Evolutionary conservation across 1,140 invertebrate species (phyloP).

Genomic region (Bombus superbus): DNA sequence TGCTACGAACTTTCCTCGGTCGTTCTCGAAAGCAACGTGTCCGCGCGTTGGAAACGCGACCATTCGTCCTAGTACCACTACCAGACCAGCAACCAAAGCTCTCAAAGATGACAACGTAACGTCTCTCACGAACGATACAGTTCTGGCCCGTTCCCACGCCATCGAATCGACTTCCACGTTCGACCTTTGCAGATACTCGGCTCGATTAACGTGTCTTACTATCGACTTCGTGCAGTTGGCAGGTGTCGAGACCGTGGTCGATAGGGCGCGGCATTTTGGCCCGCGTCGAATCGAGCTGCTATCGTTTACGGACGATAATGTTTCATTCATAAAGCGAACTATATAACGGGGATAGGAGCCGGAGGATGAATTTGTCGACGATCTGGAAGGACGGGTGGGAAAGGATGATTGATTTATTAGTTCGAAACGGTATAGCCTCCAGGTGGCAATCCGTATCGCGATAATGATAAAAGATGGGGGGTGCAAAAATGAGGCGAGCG

Average conservation of each 20-base stretch:
- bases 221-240: constrained; percentile 6
- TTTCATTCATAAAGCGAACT: constrained; percentile 13
- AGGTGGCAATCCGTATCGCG: not conserved
- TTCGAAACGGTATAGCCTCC: not conserved
- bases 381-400: not conserved
- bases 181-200: constrained; percentile 18
- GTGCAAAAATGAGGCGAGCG: not conserved
- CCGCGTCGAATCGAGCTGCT: not conserved
- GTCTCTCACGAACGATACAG: not conserved
- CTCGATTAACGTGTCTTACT: constrained; percentile 6
- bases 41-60: too few relatives aligned
- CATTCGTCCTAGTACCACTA: too few relatives aligned
- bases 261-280: not conserved
- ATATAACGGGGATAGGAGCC: not conserved
- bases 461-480: not conserved
- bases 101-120: not conserved
- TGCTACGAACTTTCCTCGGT: too few relatives aligned
- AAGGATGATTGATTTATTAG: constrained; percentile 28
- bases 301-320: not conserved
- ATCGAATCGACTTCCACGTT: not conserved
- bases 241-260: constrained; percentile 15
- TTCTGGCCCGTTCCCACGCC: not conserved
- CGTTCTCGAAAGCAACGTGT: too few relatives aligned
- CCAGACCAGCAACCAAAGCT: not conserved
- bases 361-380: constrained; percentile 8